Conservation (phyloP, 2,888 invertebrate species). For the Pycnomerus fuliginosus region DNA sequence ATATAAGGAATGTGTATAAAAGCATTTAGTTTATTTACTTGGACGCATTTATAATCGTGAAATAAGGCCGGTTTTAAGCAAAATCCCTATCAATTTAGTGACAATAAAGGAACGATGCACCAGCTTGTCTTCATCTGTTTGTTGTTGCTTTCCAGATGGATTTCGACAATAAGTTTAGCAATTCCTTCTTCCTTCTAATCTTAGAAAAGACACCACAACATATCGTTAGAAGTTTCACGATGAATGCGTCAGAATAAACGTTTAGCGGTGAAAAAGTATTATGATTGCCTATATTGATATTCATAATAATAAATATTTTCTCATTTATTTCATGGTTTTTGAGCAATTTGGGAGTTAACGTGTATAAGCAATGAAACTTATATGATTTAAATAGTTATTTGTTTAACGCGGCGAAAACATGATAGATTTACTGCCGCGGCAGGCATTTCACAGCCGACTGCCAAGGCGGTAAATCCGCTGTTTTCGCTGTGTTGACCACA, state of each 20-base stretch:
- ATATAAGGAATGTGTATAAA: conserved; percentile 35
- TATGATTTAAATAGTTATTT: too few species aligned
- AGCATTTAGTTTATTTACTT: conserved; percentile 8
- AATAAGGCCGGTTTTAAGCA: conserved; percentile 2
- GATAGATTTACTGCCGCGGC: too few species aligned
- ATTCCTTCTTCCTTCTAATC: conserved; percentile 11
- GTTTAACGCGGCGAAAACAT: too few species aligned
- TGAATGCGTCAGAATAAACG: conserved; percentile 13
- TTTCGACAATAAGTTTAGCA: conserved; percentile 12
- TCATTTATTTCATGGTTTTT: conserved; percentile 10
- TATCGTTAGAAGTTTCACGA: conserved; percentile 10
- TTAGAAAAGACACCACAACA: too few species aligned
- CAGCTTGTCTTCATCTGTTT: conserved; percentile 9
- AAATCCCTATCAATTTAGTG: conserved; percentile 9
- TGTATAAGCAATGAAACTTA: conserved; percentile 26
- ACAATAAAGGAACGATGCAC: conserved; percentile 16
- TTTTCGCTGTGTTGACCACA: too few species aligned
- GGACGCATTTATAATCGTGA: conserved; percentile 15
- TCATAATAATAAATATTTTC: too few species aligned
- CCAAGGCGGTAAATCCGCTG: too few species aligned
- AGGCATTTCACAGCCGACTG: too few species aligned
- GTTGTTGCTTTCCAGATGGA: conserved; percentile 2
- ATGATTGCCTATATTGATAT: conserved; percentile 13
- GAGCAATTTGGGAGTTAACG: conserved; percentile 18
- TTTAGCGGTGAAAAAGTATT: conserved; percentile 12